Conservation (phyloP, 1,140 invertebrate genomes). For the Adoxophyes honmai region DNA sequence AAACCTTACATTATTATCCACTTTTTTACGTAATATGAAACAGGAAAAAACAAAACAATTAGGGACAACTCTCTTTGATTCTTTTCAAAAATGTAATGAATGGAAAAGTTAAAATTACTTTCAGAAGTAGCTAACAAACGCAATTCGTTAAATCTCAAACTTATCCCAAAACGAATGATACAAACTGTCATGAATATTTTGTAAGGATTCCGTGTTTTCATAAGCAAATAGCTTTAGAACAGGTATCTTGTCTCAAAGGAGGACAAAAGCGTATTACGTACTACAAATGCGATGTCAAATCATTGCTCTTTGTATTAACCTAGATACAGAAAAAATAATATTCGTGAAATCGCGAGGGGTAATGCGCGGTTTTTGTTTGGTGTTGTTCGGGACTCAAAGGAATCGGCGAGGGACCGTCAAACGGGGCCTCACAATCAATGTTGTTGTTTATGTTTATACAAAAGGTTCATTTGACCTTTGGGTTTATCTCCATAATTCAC, state of each 20-base stretch:
- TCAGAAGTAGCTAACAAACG: neutral
- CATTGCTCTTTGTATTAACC: neutral
- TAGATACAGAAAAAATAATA: neutral
- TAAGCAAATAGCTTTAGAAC: too few species aligned
- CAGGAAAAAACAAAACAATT: neutral
- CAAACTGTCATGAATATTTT: neutral
- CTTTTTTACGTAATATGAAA: neutral
- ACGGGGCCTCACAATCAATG: neutral
- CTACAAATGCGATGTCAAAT: neutral
- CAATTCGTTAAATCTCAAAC: neutral
- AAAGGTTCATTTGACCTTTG: too few species aligned
- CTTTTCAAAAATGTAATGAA: neutral
- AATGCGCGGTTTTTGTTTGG: conserved; percentile 3
- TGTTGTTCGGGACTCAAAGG: neutral
- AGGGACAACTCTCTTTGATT: neutral
- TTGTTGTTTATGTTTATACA: neutral
- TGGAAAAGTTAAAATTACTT: neutral
- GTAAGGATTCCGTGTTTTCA: too few species aligned
- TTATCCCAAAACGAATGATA: neutral
- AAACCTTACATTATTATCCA: too few species aligned
- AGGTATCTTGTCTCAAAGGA: neutral
- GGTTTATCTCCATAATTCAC: too few species aligned
- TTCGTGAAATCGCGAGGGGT: neutral
- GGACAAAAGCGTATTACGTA: neutral
- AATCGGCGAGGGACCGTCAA: neutral